Evolutionary conservation across 1,140 invertebrate genomes (phyloP), one percentile per base, ranked within the genome.

Genomic region (Diorhabda sublineata): DNA sequence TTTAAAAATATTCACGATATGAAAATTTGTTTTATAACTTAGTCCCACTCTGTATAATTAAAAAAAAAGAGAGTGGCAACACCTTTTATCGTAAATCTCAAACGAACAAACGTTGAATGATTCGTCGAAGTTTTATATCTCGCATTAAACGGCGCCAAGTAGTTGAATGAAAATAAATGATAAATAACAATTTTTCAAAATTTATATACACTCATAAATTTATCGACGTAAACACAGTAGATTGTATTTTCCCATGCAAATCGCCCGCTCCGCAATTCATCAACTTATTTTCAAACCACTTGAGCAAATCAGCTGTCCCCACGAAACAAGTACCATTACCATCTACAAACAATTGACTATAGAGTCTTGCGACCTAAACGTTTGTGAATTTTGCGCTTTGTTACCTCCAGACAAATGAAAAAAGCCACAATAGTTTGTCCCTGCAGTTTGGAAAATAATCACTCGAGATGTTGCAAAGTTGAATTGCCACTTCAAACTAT

Each of bases 331-430:
- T 64, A 64, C 63, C 63, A 64, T 64, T 64, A 64, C 63, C 45
- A 43, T 26, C 44, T 47, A 42, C 63, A 64, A 64, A 64, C 63
- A 64, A 64, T 64, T 64, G 63, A 64, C 63, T 64, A 64, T 64
- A 47, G 63, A 64, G 63, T 11, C 61, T 62, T 62, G 44, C 61
- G 44, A 62, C 61, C 61, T 43, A 62, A 44, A 62, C 61, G 61
- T 62, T 62, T 3, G 11, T 62, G 61, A 64, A 64, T 64, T 64
- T 64, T 64, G 44, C 63, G 63, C 63, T 64, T 64, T 64, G 63
- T 64, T 64, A 57, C 63, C 63, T 64, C 63, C 63, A 64, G 45
- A 64, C 63, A 64, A 64, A 60, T 6, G 42, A 60, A 26, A 60
- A 11, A 26, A 60, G 58, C n/a, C 58, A 60, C 11, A 60, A 42